Evolutionary conservation across 2,113 vertebrate genomes (phyloP), one percentile per base, ranked within the genome.

Genomic region (Lycaon pictus): DNA sequence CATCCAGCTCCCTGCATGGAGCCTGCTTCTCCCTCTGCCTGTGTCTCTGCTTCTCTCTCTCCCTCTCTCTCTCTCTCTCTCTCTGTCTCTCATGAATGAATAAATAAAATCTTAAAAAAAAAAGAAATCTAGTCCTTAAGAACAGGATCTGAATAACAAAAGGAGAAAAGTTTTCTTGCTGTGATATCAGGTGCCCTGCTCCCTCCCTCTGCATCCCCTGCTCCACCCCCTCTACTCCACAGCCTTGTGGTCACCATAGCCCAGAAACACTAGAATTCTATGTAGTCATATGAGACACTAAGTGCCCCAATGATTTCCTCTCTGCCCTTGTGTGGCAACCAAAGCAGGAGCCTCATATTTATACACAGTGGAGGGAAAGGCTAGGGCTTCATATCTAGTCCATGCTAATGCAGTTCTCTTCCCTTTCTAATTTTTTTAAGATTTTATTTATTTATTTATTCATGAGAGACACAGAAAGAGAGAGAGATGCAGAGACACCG

Each of bases 351-450:
- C 10, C 43, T 32, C 62, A 12, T 9, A 20, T 77, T 89, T 88
- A 94, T 87, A 60, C 32, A 0, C 77, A 96, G 11, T 69, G 5
- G 7, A 25, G n/a, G 48, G 48, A 63, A 58, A 86, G 25, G 11
- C 51, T 22, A 29, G 51, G 58, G 22, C 56, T 80, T 91, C 32
- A 9, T 29, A 22, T n/a, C 76, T 87, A 62, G 72, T 53, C 95
- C 69, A 69, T 90, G 96, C 79, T 37, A 22, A 13, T 93, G 77
- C 9, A 0, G 60, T 93, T 48, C 55, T 96, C 96, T 60, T 35
- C 53, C 35, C 60, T 97, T 89, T 84, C 96, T 97, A 89, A 97
- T 98, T 98, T 60, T 60, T 43, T 43, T 7, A 43, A 43, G 7
- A 43, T 43, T 43, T 43, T 43, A 43, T 7, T 43, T 43, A 43